Evolutionary conservation across 2,113 vertebrate species (phyloP), one percentile per base, ranked within the genome.

Genomic region (Taxidea taxus): DNA sequence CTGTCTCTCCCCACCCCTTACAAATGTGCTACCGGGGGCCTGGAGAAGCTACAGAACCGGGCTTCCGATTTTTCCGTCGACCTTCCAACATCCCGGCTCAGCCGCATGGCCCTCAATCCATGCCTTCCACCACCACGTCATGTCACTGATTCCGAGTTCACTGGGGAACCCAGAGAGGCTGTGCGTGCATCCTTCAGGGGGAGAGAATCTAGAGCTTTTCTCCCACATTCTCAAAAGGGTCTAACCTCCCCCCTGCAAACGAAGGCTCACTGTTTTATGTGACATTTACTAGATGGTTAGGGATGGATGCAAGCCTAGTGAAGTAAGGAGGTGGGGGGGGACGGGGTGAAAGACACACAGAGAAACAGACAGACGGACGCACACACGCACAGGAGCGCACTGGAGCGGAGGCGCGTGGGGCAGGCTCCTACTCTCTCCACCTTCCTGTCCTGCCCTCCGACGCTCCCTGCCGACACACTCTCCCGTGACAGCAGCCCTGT

Each of bases 1-100:
- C 9, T 14, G 20, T 42, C 56, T 56, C 54, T 54, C 54, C 58
- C 25, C 27, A 7, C 39, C 14, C 6, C 21, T 4, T 42, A n/a
- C 16, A 34, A 2, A 29, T 2, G 3, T 0, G 0, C 3, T 20
- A 1, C 54, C 4, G 6, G 6, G 11, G 31, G 12, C 44, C 51
- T 21, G 31, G 87, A 54, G 29, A 70, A 54, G 84, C 60, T 3
- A 4, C 58, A 47, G 51, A 29, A 18, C 9, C 12, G 6, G 13
- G 29, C 68, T 1, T 23, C 80, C 29, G 58, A 25, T 2, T 23
- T 54, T n/a, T 47, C 56, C 0, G 31, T 37, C 42, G 29, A 16
- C 39, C 0, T 37, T 8, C 39, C 60, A 54, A 3, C 25, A 0
- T 49, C 10, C n/a, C 56, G n/a, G 1, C 16, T 56, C 27, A 5